phyloP scores from a whole-genome alignment of 30 jellyfish, hydroid and myxozoan species.

The Pseudorhiza aurosa region DNA sequence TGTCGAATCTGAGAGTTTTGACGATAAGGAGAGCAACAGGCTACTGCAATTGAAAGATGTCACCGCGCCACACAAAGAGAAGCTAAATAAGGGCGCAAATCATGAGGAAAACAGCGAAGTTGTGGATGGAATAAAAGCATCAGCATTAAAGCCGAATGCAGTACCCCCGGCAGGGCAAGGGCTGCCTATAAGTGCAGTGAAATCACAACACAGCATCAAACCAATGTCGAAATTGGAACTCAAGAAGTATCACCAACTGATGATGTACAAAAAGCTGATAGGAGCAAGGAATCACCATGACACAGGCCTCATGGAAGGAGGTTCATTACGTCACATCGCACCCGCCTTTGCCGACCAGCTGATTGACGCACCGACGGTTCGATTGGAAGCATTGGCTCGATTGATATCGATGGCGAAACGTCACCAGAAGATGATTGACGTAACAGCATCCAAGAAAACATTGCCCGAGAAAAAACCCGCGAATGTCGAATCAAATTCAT shows the following conservation, averaged over 20 bases:
- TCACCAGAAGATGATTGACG: conserved; percentile 48
- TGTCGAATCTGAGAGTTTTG: conserved; percentile 29
- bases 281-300: conserved; percentile 8
- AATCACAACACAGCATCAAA: conserved; percentile 13
- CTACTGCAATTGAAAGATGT: conserved; percentile 61
- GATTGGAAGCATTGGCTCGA: conserved; percentile 60
- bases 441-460: conserved; percentile 67
- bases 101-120: background rate
- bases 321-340: conserved; percentile 46
- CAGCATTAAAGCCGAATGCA: background rate
- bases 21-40: conserved; percentile 13
- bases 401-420: conserved; percentile 53
- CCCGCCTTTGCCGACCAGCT: conserved; percentile 51
- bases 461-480: conserved; percentile 6
- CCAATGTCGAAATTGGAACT: conserved; percentile 48
- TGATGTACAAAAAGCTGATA: conserved; percentile 17
- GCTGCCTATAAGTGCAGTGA: conserved; percentile 7
- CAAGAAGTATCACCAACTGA: conserved; percentile 28
- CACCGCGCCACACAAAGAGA: conserved; percentile 19
- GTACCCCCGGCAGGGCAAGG: conserved; percentile 84
- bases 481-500: too few relatives aligned
- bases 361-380: conserved; percentile 46
- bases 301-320: conserved; percentile 12
- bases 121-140: background rate
- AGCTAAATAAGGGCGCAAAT: background rate